Evolutionary conservation across 2,113 vertebrate genomes (phyloP).

Genomic region (Sterrhoptilus dennistouni): DNA sequence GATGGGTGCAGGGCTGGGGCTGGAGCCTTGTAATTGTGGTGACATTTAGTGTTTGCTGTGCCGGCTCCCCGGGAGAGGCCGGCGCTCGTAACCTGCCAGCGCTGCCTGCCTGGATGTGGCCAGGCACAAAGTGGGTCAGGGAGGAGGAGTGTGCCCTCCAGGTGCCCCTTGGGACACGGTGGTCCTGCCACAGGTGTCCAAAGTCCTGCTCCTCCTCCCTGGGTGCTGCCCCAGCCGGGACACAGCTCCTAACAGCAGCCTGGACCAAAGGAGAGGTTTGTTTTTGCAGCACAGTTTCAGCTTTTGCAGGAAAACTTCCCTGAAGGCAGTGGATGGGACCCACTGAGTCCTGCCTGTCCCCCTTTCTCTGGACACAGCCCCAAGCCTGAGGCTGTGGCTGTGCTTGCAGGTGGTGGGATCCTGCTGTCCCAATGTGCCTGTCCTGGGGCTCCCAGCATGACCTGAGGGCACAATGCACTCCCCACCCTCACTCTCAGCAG

Average conservation of each 20-base stretch:
- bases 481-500: background rate
- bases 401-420: background rate
- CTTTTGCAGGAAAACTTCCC: background rate
- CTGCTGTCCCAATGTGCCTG: background rate
- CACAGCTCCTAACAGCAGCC: background rate
- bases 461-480: background rate
- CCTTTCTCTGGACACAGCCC: background rate
- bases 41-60: background rate
- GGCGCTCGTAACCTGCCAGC: background rate
- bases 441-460: fast-evolving
- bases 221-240: background rate
- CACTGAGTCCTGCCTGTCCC: fast-evolving
- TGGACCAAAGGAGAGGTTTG: background rate
- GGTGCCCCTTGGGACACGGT: background rate
- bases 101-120: background rate
- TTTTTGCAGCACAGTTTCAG: background rate
- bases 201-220: background rate
- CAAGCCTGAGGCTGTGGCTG: fast-evolving
- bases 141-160: background rate
- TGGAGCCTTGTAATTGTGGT: background rate
- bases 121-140: background rate
- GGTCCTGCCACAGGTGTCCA: background rate
- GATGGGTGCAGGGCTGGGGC: background rate
- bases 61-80: background rate
- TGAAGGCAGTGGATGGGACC: background rate